Percentiles rank a stretch among this genome's conserved stretches.
These are phyloP conservation scores for Pogonocichla stellata DNA, from an alignment of 2,113 vertebrate genomes.

Conservation along the genomic window DNA sequence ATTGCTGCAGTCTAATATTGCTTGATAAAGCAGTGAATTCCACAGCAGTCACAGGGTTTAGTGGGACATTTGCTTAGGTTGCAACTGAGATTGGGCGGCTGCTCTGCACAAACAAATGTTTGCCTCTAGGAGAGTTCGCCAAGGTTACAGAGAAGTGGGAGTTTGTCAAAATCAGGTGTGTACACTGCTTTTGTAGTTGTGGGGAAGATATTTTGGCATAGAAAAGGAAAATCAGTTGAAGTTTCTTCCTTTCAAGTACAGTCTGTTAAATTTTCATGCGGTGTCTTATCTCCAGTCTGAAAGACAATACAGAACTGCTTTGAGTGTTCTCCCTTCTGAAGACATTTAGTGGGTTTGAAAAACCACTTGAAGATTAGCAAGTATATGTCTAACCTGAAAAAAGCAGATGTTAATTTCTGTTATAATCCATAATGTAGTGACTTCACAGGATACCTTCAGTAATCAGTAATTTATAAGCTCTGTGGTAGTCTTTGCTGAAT, in stretches of 20 bases:
- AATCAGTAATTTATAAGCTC: background rate
- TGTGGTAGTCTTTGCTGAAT: background rate
- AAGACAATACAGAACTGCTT: background rate
- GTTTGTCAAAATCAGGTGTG: background rate
- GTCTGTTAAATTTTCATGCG: background rate
- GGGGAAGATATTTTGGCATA: background rate
- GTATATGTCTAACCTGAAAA: background rate
- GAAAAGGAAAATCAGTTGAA: background rate
- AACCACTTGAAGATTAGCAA: background rate
- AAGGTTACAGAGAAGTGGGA: background rate
- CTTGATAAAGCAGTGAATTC: background rate
- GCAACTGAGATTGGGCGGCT: background rate
- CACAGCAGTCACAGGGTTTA: background rate
- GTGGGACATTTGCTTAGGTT: background rate
- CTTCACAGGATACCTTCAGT: background rate
- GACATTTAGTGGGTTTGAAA: background rate
- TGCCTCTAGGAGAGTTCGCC: background rate
- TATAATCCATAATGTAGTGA: background rate
- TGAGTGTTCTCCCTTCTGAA: background rate
- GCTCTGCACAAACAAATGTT: rapidly evolving
- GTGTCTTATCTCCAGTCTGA: background rate
- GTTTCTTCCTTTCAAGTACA: background rate
- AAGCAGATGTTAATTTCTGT: background rate
- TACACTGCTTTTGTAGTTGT: background rate
- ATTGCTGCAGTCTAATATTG: background rate